Base-by-base conservation (phyloP, 2,797 vertebrate species). In the Periophthalmus magnuspinnatus region DNA sequence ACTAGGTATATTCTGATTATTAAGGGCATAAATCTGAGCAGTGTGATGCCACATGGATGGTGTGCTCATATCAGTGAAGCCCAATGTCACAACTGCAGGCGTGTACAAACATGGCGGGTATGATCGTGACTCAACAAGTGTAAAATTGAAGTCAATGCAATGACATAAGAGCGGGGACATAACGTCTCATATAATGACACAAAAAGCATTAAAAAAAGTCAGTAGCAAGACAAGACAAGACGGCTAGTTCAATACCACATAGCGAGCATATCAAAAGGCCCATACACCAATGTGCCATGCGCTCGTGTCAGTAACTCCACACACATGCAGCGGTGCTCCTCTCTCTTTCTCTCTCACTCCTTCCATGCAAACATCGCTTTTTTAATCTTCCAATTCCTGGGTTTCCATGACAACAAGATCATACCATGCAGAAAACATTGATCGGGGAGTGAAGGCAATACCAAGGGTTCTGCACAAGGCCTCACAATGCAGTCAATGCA, bases 401-500 rank as follows among this genome's bases (percentile, higher is more conserved):
- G 95, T 97, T 95, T 96, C 94, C 96, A 97, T 96, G 96, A 96
- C 96, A 95, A 97, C 95, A 93, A 87, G 86, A 89, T 88, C 89
- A 90, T 90, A 90, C 88, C 95, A 93, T 96, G 96, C 96, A 97
- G 95, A 92, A 94, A 94, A 95, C 88, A 91, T 81, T 87, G 87
- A 90, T 86, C 82, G 71, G 84, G 88, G 86, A 82, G 83, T 85
- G 84, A 95, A 95, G 95, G 95, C 96, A 95, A 96, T 94, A 96
- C 94, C 95, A 94, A 95, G 92, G 94, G 94, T 95, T 91, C 90
- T 95, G 96, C 95, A 96, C 96, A 95, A 95, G 93, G 95, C 94
- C 95, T 94, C 96, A 97, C 96, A 97, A 95, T 96, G 96, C 96
- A 97, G 90, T 95, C 92, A 86, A 87, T 88, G 88, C 88, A 89